These are phyloP conservation scores for Allobates femoralis DNA, from an alignment of 2,797 vertebrate genomes.

Conservation along the genomic window DNA sequence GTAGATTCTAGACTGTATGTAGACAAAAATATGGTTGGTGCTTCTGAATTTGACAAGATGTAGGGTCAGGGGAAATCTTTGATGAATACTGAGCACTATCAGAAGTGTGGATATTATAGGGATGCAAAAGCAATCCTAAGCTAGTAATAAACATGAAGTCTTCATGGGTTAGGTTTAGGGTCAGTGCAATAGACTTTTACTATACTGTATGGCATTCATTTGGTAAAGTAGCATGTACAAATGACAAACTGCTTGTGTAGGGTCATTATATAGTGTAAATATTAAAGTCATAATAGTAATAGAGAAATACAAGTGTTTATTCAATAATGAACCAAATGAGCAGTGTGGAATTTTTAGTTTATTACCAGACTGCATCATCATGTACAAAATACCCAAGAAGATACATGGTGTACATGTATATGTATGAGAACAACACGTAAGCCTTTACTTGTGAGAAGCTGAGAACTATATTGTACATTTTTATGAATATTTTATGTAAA, in stretches of 20 bases:
- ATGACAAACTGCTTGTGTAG: not conserved
- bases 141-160: not conserved
- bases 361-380: not conserved
- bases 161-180: not conserved
- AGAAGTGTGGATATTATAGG: not conserved
- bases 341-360: not conserved
- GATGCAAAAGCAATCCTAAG: not conserved
- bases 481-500: conserved; percentile 31
- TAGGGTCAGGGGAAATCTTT: no score
- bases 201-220: not conserved
- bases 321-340: not conserved
- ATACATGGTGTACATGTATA: not conserved
- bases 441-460: conserved; percentile 40
- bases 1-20: not conserved
- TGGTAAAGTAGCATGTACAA: not conserved
- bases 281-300: not conserved
- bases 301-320: not conserved
- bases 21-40: not conserved
- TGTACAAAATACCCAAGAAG: not conserved
- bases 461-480: conserved; percentile 29
- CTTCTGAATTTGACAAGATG: not conserved
- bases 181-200: not conserved
- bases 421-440: not conserved
- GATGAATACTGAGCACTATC: no score
- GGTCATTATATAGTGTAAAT: not conserved